Evolutionary conservation across 2,113 vertebrate species (phyloP).

Genomic region (Bubo blakistoni): DNA sequence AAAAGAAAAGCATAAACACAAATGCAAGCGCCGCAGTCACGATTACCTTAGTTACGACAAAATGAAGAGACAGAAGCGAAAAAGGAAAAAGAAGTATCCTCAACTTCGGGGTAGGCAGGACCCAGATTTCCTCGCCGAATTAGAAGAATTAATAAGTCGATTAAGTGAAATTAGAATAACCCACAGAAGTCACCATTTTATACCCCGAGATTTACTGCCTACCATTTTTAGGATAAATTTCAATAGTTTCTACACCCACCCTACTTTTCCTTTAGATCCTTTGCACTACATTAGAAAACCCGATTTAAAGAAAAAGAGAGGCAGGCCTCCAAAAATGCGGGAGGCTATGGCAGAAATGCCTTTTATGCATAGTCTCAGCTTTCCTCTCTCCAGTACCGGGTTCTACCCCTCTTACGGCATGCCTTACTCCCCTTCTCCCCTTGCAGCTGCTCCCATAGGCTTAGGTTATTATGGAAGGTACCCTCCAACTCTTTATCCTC

Average conservation of each 20-base stretch:
- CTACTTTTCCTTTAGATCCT: constrained; percentile 83
- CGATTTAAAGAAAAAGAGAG: constrained; percentile 87
- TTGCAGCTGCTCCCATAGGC: constrained; percentile 84
- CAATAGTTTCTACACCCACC: constrained; percentile 86
- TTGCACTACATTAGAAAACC: constrained; percentile 89
- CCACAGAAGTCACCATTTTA: constrained; percentile 82
- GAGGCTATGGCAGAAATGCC: constrained; percentile 96
- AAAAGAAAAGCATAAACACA: constrained; percentile 93
- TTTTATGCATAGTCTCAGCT: constrained; percentile 93
- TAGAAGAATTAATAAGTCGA: constrained; percentile 88
- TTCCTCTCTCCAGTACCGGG: constrained; percentile 82
- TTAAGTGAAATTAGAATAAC: constrained; percentile 89
- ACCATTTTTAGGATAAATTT: constrained; percentile 89
- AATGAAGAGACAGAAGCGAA: constrained; percentile 90
- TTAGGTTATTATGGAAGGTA: constrained; percentile 92
- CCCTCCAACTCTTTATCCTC: constrained; percentile 85
- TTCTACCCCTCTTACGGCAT: constrained; percentile 96
- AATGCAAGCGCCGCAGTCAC: constrained; percentile 86
- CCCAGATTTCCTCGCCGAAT: constrained; percentile 88
- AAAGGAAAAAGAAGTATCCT: constrained; percentile 96
- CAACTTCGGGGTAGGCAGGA: constrained; percentile 87
- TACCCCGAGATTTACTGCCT: constrained; percentile 85
- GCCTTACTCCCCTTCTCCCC: constrained; percentile 90
- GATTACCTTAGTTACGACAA: constrained; percentile 87
- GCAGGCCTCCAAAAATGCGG: constrained; percentile 88